Evolutionary conservation across 2,888 invertebrate genomes (phyloP).

Genomic region (Cenopis cana): DNA sequence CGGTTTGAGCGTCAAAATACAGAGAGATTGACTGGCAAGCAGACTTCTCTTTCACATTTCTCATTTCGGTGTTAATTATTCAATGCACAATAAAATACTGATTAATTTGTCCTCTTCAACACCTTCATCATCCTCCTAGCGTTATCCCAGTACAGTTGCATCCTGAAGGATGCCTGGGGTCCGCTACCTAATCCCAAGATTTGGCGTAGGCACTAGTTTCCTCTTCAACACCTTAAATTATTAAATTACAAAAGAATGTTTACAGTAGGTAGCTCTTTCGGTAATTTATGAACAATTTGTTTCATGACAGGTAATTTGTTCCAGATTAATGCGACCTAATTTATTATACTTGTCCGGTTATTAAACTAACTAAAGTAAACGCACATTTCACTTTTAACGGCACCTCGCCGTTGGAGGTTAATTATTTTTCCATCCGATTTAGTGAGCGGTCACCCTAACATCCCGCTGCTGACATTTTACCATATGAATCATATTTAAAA

Average conservation of each 20-base stretch:
- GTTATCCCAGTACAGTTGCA: no score
- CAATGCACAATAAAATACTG: not conserved
- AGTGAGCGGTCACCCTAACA: slow-evolving; percentile 40
- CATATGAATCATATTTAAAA: slow-evolving; percentile 61
- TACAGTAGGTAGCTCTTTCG: slow-evolving; percentile 14
- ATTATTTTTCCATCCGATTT: slow-evolving; percentile 40
- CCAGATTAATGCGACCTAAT: slow-evolving; percentile 24
- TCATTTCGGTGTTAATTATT: not conserved
- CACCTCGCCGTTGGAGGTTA: slow-evolving; percentile 37
- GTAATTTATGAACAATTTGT: slow-evolving; percentile 19
- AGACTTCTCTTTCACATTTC: not conserved
- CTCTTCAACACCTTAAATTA: not conserved
- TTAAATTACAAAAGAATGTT: slow-evolving; percentile 12
- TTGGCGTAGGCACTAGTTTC: no score
- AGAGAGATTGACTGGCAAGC: not conserved
- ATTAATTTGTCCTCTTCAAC: not conserved
- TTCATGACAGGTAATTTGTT: slow-evolving; percentile 31
- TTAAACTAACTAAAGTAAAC: slow-evolving; percentile 37
- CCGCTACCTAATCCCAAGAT: no score
- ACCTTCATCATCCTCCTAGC: no score
- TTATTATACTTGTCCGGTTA: slow-evolving; percentile 20
- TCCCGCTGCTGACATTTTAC: slow-evolving; percentile 37
- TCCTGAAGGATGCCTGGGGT: no score
- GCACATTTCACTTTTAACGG: slow-evolving; percentile 35
- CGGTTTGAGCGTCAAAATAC: not conserved